Base-by-base conservation (phyloP, 2,888 invertebrate genomes). In the Pristionchus mayeri region DNA sequence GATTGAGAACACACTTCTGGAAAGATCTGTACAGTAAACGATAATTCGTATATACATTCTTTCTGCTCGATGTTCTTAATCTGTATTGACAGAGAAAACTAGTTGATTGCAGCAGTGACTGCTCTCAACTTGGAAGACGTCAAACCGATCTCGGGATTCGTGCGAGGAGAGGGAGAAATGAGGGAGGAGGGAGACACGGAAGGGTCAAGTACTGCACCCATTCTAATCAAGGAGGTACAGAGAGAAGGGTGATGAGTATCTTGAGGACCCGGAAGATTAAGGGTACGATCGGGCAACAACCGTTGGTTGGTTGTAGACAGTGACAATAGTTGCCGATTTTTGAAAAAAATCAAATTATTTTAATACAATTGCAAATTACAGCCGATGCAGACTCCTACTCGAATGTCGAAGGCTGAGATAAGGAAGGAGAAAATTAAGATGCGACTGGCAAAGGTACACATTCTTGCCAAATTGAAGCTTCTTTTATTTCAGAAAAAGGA, bases 311-410 rank as follows among this genome's bases (percentile, higher is more conserved):
- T n/a, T n/a, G n/a, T n/a, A n/a, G n/a, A n/a, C n/a, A n/a, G n/a
- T n/a, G n/a, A n/a, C n/a, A n/a, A n/a, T n/a, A n/a, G n/a, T n/a
- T n/a, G n/a, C n/a, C n/a, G n/a, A n/a, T n/a, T n/a, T n/a, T n/a
- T n/a, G n/a, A n/a, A n/a, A n/a, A n/a, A n/a, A n/a, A n/a, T n/a
- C n/a, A n/a, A n/a, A n/a, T 44, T 44, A 44, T 9, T 13, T 44
- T 44, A 44, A 44, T 44, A 44, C 6, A 9, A 9, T 44, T 44
- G 44, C n/a, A n/a, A n/a, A n/a, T n/a, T n/a, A n/a, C n/a, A n/a
- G n/a, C n/a, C n/a, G n/a, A n/a, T n/a, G n/a, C 67, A 71, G 71
- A 71, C 71, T 40, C 71, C 71, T n/a, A n/a, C n/a, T 4, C 21
- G 40, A 18, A n/a, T 21, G 2, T 24, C 71, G 24, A 71, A 71